Evolutionary conservation across 2,797 vertebrate genomes (phyloP), one percentile per base, ranked within the genome.

Genomic region (Mergus octosetaceus): DNA sequence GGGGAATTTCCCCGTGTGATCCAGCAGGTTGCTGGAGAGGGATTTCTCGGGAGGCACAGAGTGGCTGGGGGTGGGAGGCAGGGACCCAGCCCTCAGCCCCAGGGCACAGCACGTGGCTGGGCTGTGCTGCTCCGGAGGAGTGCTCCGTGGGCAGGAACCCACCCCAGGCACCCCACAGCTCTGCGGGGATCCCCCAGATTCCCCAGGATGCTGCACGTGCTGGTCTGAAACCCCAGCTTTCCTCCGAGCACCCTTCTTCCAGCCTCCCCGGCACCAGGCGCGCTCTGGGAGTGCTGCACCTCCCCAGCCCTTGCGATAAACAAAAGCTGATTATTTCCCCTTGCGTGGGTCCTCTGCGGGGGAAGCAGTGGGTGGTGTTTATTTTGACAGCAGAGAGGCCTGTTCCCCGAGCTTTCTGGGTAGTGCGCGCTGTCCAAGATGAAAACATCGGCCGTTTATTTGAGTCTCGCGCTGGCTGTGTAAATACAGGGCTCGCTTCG

Each of bases 321-420:
- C 68, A 27, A 39, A 73, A 54, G 72, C 49, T 3, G 2, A 24
- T 28, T 28, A 14, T 82, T 94, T 89, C 82, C 81, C 76, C 24
- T 49, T 0, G 0, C 12, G 7, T 51, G 72, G 72, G 64, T 61
- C 72, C 7, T 5, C 1, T 0, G 13, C 53, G 58, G 32, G 38
- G 53, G 25, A 73, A 57, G 69, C 3, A 7, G 47, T 3, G 41
- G 53, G 30, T 32, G 75, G n/a, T 89, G 73, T 93, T 95, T 94
- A 68, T 95, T 95, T 94, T 86, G 90, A 87, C 75, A 94, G 90
- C 1, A 2, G 74, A 91, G 80, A 90, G 66, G 45, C 60, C 74
- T 4, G 2, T 76, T 89, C 66, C 81, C 83, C 45, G 36, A 51
- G 39, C 16, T 91, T 89, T 90, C 49, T 18, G 86, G 53, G 34